phyloP scores from a whole-genome alignment of 2,888 invertebrate genomes.

The Pristionchus maxplancki region DNA sequence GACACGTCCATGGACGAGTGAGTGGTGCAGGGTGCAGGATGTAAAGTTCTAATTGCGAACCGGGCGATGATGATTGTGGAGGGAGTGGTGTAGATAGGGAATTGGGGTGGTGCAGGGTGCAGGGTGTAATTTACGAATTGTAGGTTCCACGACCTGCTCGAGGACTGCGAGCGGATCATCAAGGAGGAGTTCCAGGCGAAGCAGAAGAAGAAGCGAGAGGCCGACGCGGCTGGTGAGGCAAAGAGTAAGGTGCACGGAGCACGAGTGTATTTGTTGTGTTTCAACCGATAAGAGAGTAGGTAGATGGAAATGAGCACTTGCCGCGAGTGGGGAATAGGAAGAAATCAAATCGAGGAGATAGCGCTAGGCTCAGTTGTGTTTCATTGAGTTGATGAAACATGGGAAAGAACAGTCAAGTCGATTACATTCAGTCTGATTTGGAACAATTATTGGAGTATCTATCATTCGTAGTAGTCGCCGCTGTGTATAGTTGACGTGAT shows the following conservation, averaged over 20 bases:
- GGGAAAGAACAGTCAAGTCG: not conserved
- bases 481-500: no score
- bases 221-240: not conserved
- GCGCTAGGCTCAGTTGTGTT: no score
- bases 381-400: no score
- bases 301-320: not conserved
- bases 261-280: no score
- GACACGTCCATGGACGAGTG: not conserved
- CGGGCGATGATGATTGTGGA: no score
- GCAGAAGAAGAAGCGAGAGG: not conserved
- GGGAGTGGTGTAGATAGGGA: not conserved
- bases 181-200: not conserved
- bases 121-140: not conserved
- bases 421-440: no score
- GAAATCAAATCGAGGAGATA: no score
- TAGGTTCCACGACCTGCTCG: conserved; percentile 19
- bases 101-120: not conserved
- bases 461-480: not conserved
- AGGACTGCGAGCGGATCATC: conserved; percentile 8
- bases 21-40: no score
- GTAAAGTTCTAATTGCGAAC: no score
- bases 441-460: not conserved
- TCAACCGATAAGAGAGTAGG: not conserved
- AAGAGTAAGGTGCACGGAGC: not conserved
- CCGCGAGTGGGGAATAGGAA: not conserved